Percentiles rank a stretch among this genome's conserved stretches.
These are phyloP conservation scores for Chelonoidis abingdonii DNA, from an alignment of 2,113 vertebrate genomes.

Conservation along the genomic window DNA sequence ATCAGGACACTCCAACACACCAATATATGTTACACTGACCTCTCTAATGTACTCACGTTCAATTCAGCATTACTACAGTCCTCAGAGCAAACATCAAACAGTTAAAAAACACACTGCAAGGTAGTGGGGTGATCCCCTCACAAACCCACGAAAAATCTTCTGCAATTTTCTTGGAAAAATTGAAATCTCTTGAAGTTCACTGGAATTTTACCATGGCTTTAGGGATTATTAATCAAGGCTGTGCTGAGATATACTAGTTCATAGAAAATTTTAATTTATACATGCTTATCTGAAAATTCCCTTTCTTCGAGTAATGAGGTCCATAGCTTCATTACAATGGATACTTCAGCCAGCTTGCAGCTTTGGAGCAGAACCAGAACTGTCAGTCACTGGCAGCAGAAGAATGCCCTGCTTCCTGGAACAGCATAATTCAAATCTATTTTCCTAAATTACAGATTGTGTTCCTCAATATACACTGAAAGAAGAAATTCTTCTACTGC, in stretches of 20 bases:
- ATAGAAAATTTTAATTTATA: fast-evolving
- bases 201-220: background rate
- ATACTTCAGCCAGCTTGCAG: background rate
- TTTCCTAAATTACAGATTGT: background rate
- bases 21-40: background rate
- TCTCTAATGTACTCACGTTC: background rate
- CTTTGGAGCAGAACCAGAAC: background rate
- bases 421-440: background rate
- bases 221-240: background rate
- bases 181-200: background rate
- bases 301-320: background rate
- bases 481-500: background rate
- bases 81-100: slow-evolving; percentile 32
- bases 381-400: background rate
- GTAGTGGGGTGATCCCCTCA: background rate
- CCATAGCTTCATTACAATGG: background rate
- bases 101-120: slow-evolving; percentile 27
- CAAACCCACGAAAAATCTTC: background rate
- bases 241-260: background rate
- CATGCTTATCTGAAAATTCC: background rate
- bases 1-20: background rate
- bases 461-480: background rate
- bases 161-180: background rate
- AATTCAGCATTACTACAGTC: background rate
- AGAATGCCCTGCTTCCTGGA: background rate